Conservation (phyloP, 2,888 invertebrate genomes). For the Cataglyphis rosenhaueri region DNA sequence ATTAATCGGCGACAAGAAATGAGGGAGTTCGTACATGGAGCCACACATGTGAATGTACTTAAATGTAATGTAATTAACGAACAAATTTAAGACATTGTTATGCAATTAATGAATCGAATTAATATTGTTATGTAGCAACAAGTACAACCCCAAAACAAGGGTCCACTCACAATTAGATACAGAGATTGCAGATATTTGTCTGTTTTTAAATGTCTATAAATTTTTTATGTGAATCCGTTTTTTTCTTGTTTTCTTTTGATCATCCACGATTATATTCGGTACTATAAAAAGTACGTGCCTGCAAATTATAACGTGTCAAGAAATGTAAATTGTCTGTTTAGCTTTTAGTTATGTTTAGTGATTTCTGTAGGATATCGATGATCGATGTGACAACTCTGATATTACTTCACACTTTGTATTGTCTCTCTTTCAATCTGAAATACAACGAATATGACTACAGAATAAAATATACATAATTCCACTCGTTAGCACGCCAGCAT, state of each 20-base stretch:
- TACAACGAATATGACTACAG: constrained; percentile 63
- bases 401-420: constrained; percentile 4
- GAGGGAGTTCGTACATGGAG: constrained; percentile 14
- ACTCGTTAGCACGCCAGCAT: constrained; percentile 5
- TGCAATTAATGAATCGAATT: constrained; percentile 60
- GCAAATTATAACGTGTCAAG: constrained; percentile 25
- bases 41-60: constrained; percentile 47
- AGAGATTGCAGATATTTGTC: constrained; percentile 45
- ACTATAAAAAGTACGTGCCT: constrained; percentile 38
- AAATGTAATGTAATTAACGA: constrained; percentile 45
- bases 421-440: constrained; percentile 27
- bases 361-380: constrained; percentile 26
- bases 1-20: constrained; percentile 21
- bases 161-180: constrained; percentile 69
- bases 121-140: constrained; percentile 64
- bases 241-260: neutral
- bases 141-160: constrained; percentile 71
- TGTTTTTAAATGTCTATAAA: constrained; percentile 50
- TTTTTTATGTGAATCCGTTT: constrained; percentile 41
- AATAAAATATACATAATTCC: constrained; percentile 32
- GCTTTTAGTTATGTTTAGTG: constrained; percentile 32
- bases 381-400: constrained; percentile 56
- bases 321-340: neutral
- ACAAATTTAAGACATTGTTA: constrained; percentile 69
- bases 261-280: constrained; percentile 26